phyloP scores from a whole-genome alignment of 2,888 invertebrate genomes.

The Epistrophe eligans region DNA sequence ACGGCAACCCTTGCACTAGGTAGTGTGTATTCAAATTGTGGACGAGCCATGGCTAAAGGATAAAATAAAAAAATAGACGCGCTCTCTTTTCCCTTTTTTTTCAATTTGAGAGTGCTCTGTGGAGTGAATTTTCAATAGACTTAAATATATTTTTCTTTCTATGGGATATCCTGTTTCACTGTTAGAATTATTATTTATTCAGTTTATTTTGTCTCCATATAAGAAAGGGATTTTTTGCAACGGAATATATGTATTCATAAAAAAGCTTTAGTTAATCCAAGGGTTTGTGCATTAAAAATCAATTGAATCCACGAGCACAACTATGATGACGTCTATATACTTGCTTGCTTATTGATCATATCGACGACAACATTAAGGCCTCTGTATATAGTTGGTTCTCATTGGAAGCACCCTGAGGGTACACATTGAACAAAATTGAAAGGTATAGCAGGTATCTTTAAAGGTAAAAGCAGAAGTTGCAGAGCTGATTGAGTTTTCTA shows the following conservation, averaged over 20 bases:
- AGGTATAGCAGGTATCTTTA: constrained; percentile 25
- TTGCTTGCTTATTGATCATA: constrained; percentile 11
- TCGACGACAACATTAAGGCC: not conserved
- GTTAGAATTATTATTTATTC: not conserved
- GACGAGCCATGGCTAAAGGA: no score
- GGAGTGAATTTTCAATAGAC: constrained; percentile 1
- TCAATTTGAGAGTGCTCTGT: no score
- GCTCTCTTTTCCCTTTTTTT: no score
- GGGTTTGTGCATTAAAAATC: constrained; percentile 61
- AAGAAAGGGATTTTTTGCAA: not conserved
- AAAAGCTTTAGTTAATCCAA: constrained; percentile 37
- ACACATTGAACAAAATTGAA: constrained; percentile 36
- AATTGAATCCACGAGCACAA: constrained; percentile 55
- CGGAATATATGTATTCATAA: not conserved
- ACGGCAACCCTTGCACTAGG: no score
- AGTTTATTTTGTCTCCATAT: not conserved
- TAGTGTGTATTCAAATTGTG: no score
- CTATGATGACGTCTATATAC: not conserved
- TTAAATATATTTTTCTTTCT: not conserved
- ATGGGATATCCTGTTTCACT: not conserved
- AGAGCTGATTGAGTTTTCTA: constrained; percentile 62
- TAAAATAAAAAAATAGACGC: no score
- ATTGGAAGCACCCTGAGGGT: constrained; percentile 7
- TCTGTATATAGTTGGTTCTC: constrained; percentile 10
- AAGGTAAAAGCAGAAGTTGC: constrained; percentile 30